These are phyloP conservation scores for Ectemnius cavifrons DNA, from an alignment of 2,888 invertebrate species.

Conservation along the genomic window DNA sequence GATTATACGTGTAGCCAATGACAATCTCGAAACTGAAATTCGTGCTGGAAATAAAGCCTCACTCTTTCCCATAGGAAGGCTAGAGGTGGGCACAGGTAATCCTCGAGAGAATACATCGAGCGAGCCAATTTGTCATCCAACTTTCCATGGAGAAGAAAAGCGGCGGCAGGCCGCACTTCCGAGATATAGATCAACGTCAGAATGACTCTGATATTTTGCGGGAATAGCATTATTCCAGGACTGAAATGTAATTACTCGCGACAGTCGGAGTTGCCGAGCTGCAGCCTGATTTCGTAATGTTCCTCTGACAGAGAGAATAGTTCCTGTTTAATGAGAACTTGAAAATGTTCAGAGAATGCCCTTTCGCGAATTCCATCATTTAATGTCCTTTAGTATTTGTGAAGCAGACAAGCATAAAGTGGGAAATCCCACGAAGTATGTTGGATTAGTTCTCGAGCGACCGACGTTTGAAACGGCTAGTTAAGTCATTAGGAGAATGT, in stretches of 20 bases:
- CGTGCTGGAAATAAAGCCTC: too few relatives aligned
- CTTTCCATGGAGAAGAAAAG: background rate
- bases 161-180: background rate
- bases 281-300: background rate
- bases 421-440: too few relatives aligned
- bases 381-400: too few relatives aligned
- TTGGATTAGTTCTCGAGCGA: too few relatives aligned
- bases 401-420: too few relatives aligned
- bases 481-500: background rate
- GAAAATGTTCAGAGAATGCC: background rate
- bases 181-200: conserved; percentile 10
- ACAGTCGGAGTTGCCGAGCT: background rate
- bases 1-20: too few relatives aligned
- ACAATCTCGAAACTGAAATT: too few relatives aligned
- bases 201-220: conserved; percentile 3
- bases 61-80: too few relatives aligned
- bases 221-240: background rate
- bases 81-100: too few relatives aligned
- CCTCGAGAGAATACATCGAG: too few relatives aligned
- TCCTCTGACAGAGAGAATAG: background rate
- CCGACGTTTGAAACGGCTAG: too few relatives aligned
- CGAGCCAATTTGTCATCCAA: conserved; percentile 4
- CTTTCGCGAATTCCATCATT: too few relatives aligned
- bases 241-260: background rate
- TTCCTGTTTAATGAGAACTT: background rate